A percentile compares a stretch with the other conserved stretches of the same genome.
Conservation (phyloP, 2,797 vertebrate species). For the Etheostoma nigrum region DNA sequence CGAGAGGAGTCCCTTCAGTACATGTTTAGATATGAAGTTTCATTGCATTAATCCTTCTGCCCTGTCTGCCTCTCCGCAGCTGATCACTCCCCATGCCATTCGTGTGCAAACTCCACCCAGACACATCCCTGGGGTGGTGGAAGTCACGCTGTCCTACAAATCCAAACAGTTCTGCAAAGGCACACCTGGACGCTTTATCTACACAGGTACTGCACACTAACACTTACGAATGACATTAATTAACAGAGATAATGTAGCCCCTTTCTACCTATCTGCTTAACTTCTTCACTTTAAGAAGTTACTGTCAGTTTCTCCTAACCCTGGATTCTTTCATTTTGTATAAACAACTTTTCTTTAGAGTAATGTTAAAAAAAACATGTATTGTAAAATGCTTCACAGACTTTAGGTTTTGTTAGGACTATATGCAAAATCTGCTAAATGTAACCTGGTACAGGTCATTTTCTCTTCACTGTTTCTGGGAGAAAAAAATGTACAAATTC, state of each 20-base stretch:
- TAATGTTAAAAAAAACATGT: slow-evolving; percentile 21
- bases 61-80: slow-evolving; percentile 78
- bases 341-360: slow-evolving; percentile 1
- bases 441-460: slow-evolving; percentile 33
- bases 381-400: slow-evolving; percentile 13
- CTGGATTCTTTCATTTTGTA: slow-evolving; percentile 22
- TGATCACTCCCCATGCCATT: slow-evolving; percentile 98
- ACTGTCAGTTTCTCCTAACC: slow-evolving; percentile 4
- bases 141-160: slow-evolving; percentile 99
- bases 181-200: slow-evolving; percentile 98
- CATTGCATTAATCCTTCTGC: slow-evolving; percentile 62
- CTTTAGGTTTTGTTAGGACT: slow-evolving; percentile 27
- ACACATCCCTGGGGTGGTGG: slow-evolving; percentile 94
- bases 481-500: slow-evolving; percentile 57
- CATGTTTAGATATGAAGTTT: slow-evolving; percentile 61
- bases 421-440: slow-evolving; percentile 45
- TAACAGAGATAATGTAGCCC: slow-evolving; percentile 4
- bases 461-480: slow-evolving; percentile 13
- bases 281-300: not conserved
- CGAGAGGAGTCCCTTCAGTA: slow-evolving; percentile 47
- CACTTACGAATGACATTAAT: slow-evolving; percentile 28
- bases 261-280: not conserved
- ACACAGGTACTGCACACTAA: slow-evolving; percentile 90
- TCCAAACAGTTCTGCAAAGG: slow-evolving; percentile 99
- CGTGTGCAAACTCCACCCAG: slow-evolving; percentile 95